Evolutionary conservation across 2,797 vertebrate species (phyloP).

Genomic region (Phalloptychus januarius): DNA sequence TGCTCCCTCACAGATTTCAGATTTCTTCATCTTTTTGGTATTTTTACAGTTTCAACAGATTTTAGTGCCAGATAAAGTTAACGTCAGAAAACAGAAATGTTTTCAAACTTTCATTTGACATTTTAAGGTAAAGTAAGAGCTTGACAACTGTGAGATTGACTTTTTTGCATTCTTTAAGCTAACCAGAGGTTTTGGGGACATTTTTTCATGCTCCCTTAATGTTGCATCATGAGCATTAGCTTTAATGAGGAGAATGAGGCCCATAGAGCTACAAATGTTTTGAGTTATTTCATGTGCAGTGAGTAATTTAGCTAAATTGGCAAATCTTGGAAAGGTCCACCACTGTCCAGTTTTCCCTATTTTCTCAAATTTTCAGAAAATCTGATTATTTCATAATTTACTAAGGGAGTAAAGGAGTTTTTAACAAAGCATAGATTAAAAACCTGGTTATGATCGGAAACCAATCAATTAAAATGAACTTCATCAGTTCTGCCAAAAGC

Average conservation of each 20-base stretch:
- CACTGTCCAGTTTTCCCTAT: neutral
- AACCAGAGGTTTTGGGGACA: neutral
- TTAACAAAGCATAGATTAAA: neutral
- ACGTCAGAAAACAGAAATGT: neutral
- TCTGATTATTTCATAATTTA: neutral
- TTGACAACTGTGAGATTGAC: neutral
- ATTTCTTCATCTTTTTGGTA: neutral
- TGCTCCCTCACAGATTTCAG: neutral
- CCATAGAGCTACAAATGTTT: neutral
- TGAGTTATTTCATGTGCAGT: neutral
- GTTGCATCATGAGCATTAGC: neutral
- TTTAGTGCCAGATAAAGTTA: neutral
- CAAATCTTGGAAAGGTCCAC: neutral
- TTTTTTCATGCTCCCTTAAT: neutral
- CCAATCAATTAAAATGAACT: neutral
- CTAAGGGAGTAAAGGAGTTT: neutral
- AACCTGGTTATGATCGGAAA: neutral
- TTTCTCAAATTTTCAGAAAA: neutral
- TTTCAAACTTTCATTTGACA: neutral
- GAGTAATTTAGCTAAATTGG: neutral
- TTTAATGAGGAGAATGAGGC: neutral
- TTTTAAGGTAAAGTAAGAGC: neutral
- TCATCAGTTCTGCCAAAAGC: neutral
- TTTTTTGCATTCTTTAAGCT: neutral
- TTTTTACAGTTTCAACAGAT: neutral